phyloP scores from a whole-genome alignment of 2,888 invertebrate genomes.

The Hylaea fasciaria region DNA sequence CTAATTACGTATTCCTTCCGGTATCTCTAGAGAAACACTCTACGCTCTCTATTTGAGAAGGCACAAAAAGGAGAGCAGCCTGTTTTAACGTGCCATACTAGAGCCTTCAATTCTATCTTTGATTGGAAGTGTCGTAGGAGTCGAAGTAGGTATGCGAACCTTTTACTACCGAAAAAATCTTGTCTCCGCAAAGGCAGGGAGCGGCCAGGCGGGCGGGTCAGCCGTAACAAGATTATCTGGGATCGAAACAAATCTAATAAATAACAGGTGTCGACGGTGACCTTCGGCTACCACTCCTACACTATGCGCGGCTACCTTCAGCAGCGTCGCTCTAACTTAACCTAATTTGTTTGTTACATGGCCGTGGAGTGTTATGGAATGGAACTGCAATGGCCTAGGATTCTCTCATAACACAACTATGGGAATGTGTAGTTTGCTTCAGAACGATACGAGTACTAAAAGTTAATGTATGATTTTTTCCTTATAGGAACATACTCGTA shows the following conservation, averaged over 20 bases:
- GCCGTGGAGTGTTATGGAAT: slow-evolving; percentile 31
- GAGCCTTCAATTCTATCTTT: too few relatives aligned
- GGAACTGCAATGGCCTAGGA: background rate
- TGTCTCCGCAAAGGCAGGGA: slow-evolving; percentile 41
- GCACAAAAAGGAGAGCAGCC: too few relatives aligned
- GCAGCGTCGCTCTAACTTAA: slow-evolving; percentile 22
- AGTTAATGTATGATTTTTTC: too few relatives aligned
- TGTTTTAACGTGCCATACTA: too few relatives aligned
- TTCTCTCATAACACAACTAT: background rate
- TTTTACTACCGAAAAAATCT: slow-evolving; percentile 42
- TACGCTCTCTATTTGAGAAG: too few relatives aligned
- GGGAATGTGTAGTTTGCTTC: background rate
- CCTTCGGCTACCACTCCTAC: slow-evolving; percentile 58
- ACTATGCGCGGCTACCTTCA: slow-evolving; percentile 29
- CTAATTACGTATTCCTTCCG: too few relatives aligned
- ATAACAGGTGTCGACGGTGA: slow-evolving; percentile 69
- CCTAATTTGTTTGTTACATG: slow-evolving; percentile 25
- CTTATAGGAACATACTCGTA: too few relatives aligned
- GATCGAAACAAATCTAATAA: slow-evolving; percentile 80
- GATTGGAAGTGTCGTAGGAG: too few relatives aligned
- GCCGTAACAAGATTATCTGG: slow-evolving; percentile 73
- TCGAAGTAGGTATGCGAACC: background rate
- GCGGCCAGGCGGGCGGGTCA: slow-evolving; percentile 44
- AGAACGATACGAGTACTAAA: too few relatives aligned
- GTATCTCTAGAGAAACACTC: too few relatives aligned